Percentiles rank a stretch among this genome's conserved stretches.
Evolutionary conservation across 2,113 vertebrate species (phyloP).

Genomic region (Candoia aspera): DNA sequence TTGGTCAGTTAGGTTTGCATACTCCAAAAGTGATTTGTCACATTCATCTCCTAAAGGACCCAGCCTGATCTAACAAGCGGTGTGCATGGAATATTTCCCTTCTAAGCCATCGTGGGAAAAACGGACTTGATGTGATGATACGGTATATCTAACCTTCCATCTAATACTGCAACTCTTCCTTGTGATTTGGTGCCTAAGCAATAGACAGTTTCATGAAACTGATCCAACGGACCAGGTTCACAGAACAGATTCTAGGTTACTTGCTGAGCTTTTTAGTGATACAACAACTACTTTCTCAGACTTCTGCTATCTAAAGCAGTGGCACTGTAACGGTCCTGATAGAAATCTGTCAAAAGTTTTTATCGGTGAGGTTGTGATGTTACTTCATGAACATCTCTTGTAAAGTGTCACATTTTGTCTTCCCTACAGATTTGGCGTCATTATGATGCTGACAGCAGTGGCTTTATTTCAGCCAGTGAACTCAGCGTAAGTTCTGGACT

Average conservation of each 20-base stretch:
- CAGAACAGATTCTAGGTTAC: background rate
- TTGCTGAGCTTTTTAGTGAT: background rate
- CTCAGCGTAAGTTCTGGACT: slow-evolving; percentile 78
- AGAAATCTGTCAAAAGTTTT: background rate
- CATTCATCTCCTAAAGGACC: background rate
- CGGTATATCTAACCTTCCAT: background rate
- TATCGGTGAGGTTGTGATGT: background rate
- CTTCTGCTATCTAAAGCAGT: background rate
- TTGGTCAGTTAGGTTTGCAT: background rate
- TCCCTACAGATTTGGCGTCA: slow-evolving; percentile 91
- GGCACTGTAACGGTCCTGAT: background rate
- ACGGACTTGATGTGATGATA: background rate
- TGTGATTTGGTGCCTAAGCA: background rate
- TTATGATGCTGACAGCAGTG: slow-evolving; percentile 93
- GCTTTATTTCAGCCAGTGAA: slow-evolving; percentile 90
- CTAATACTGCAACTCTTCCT: background rate
- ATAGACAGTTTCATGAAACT: background rate
- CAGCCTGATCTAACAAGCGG: background rate
- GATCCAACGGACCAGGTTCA: background rate
- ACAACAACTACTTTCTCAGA: background rate
- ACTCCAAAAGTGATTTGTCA: background rate
- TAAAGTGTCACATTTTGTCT: background rate
- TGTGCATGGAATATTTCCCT: background rate
- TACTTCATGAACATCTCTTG: background rate
- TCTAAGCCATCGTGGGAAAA: background rate